These are phyloP conservation scores for Orchesella flavescens DNA, from an alignment of 2,888 invertebrate species.

Conservation along the genomic window DNA sequence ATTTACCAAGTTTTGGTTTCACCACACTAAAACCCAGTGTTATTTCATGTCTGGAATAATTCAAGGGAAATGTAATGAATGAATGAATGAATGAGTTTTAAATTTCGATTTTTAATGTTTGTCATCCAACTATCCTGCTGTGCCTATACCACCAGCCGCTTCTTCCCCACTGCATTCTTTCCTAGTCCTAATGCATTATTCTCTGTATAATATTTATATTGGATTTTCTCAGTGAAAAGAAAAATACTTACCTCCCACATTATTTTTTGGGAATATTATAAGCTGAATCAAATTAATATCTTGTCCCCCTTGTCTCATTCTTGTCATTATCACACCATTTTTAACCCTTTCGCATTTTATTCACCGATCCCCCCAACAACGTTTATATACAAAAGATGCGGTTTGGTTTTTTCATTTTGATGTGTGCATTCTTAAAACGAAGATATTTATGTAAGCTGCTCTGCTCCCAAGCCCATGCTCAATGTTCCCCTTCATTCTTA, in stretches of 20 bases:
- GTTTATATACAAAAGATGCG: background rate
- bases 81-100: too few relatives aligned
- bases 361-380: background rate
- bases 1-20: too few relatives aligned
- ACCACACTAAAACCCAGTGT: too few relatives aligned
- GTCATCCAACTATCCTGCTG: too few relatives aligned
- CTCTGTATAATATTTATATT: background rate
- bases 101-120: too few relatives aligned
- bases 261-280: conserved; percentile 14
- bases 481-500: background rate
- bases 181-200: too few relatives aligned
- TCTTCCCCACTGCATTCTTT: too few relatives aligned
- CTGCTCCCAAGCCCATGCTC: background rate
- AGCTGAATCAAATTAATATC: conserved; percentile 51
- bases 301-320: conserved; percentile 44
- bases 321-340: conserved; percentile 49
- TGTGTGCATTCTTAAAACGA: too few relatives aligned
- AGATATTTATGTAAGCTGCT: background rate
- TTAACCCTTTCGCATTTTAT: background rate
- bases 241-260: background rate
- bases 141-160: too few relatives aligned
- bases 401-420: too few relatives aligned
- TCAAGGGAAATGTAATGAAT: too few relatives aligned
- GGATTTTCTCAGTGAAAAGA: background rate
- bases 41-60: too few relatives aligned